A percentile compares a stretch with the other conserved stretches of the same genome.
phyloP scores from a whole-genome alignment of 1,140 invertebrate species.

The Trichogramma pretiosum region DNA sequence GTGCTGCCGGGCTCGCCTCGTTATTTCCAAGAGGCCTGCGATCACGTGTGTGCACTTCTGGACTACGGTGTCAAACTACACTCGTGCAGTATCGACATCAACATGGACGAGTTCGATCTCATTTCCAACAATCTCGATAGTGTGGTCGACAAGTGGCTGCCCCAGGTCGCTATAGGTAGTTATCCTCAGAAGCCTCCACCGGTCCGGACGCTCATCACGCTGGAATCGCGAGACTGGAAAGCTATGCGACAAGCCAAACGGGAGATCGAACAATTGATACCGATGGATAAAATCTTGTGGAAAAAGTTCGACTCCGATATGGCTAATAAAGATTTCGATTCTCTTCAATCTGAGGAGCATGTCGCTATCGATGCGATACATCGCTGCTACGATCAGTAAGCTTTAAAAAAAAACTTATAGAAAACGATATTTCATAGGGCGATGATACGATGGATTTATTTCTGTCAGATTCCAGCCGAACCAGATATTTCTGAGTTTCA shows the following conservation, averaged over 20 bases:
- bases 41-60: conserved; percentile 27
- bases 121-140: conserved; percentile 48
- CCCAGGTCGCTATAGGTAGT: conserved; percentile 55
- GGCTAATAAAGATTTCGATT: too few relatives aligned
- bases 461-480: conserved; percentile 52
- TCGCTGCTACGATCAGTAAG: conserved; percentile 35
- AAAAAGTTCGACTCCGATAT: neutral
- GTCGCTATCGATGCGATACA: conserved; percentile 31
- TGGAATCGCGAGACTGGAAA: conserved; percentile 36
- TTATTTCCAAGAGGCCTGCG: conserved; percentile 49
- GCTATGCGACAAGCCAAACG: conserved; percentile 30
- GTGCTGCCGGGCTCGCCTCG: conserved; percentile 64
- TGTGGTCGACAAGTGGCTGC: conserved; percentile 46
- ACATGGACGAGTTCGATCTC: conserved; percentile 48
- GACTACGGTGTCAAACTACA: conserved; percentile 14
- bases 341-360: too few relatives aligned
- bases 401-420: neutral
- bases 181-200: conserved; percentile 49
- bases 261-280: conserved; percentile 29
- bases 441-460: too few relatives aligned
- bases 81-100: conserved; percentile 36
- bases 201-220: conserved; percentile 39
- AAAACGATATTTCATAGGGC: neutral
- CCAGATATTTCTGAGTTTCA: conserved; percentile 83
- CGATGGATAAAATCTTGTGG: conserved; percentile 8